These are phyloP conservation scores for Chironomus striatipennis DNA, from an alignment of 1,140 invertebrate species.

Conservation along the genomic window DNA sequence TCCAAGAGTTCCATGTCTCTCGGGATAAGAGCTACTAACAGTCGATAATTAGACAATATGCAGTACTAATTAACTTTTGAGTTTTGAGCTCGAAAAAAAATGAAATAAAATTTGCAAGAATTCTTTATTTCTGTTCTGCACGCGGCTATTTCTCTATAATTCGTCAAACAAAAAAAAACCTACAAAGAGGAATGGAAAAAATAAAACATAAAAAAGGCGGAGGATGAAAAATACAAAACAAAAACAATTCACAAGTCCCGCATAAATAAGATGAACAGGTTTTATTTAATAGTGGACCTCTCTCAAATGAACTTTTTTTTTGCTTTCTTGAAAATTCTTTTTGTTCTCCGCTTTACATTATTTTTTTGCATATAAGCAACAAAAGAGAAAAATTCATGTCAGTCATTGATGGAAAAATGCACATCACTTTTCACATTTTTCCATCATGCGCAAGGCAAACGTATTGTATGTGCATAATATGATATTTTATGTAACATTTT, in stretches of 20 bases:
- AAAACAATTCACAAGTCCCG: neutral
- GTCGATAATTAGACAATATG: too few relatives aligned
- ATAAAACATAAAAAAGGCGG: conserved; percentile 2
- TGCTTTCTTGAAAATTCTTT: neutral
- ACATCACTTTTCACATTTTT: neutral
- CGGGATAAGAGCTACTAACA: too few relatives aligned
- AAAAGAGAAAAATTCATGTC: neutral
- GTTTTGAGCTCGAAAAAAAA: neutral
- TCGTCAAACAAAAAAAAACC: neutral
- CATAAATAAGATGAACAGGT: conserved; percentile 13
- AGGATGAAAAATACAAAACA: neutral
- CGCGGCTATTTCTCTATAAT: neutral
- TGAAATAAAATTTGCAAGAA: conserved; percentile 2
- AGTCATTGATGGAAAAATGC: neutral
- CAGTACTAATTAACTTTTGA: too few relatives aligned
- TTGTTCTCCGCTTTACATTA: neutral
- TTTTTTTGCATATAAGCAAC: conserved; percentile 13
- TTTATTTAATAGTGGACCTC: neutral
- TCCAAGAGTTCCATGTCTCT: too few relatives aligned
- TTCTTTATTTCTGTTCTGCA: neutral
- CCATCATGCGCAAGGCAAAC: neutral
- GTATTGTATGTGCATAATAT: conserved; percentile 11
- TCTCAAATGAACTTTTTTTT: too few relatives aligned
- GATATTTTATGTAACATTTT: neutral
- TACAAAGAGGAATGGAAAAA: neutral